Evolutionary conservation across 1,140 invertebrate species (phyloP).

Genomic region (Centruroides vittatus): DNA sequence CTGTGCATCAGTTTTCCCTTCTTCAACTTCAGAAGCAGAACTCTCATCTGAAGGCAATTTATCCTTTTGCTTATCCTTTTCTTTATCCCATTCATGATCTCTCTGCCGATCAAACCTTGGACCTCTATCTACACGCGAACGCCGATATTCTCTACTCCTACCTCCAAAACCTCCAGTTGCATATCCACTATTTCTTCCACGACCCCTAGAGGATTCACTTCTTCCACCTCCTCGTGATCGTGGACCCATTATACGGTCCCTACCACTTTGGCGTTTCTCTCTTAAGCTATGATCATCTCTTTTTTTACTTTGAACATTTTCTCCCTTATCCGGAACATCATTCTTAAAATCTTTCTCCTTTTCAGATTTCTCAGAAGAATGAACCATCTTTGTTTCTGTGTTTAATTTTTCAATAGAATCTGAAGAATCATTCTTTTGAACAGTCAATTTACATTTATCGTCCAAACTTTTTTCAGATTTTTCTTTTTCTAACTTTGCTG

Average conservation of each 20-base stretch:
- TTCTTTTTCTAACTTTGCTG: background rate
- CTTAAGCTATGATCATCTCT: background rate
- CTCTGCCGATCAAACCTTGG: constrained; percentile 19
- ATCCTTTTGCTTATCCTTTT: constrained; percentile 13
- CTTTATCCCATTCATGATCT: constrained; percentile 6
- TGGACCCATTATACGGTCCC: too few relatives aligned
- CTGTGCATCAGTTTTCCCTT: constrained; percentile 17
- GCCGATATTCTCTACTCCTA: constrained; percentile 21
- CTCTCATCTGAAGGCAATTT: constrained; percentile 17
- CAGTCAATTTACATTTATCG: background rate
- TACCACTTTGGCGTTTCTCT: background rate
- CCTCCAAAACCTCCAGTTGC: constrained; percentile 19
- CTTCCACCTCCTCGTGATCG: constrained; percentile 7
- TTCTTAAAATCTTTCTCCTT: background rate
- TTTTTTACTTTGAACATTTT: background rate
- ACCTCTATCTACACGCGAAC: constrained; percentile 20
- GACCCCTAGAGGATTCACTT: background rate
- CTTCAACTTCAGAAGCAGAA: constrained; percentile 21
- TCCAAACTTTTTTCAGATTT: too few relatives aligned
- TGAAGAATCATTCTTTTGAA: background rate
- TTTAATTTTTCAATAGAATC: constrained; percentile 1
- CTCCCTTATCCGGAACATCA: constrained; percentile 3
- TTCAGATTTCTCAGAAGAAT: background rate
- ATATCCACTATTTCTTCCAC: background rate
- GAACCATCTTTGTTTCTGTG: constrained; percentile 5